Conservation (phyloP, 2,888 invertebrate genomes). For the Limnephilus marmoratus region DNA sequence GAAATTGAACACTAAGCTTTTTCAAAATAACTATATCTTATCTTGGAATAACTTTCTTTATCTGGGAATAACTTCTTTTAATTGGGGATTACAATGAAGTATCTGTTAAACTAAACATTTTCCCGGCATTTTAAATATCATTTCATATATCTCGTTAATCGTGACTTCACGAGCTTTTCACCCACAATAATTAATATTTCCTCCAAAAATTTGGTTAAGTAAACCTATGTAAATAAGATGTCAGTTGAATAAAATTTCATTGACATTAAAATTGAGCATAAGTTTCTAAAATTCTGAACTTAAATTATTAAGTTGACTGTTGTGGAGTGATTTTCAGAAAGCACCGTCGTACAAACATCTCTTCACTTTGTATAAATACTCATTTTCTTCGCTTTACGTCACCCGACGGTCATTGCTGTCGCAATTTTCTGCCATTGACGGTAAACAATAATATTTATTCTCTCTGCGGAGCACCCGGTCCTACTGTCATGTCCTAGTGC, state of each 20-base stretch:
- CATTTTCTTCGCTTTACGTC: not conserved
- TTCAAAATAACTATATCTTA: too few species aligned
- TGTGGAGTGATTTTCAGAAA: not conserved
- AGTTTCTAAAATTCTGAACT: not conserved
- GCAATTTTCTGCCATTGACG: not conserved
- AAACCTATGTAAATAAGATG: not conserved
- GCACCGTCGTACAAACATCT: not conserved
- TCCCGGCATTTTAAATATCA: not conserved
- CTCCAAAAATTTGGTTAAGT: not conserved
- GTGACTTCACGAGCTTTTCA: not conserved
- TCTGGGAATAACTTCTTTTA: too few species aligned
- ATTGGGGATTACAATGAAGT: too few species aligned
- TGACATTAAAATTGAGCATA: not conserved
- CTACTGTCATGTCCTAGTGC: not conserved
- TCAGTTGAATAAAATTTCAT: not conserved
- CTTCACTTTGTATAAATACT: not conserved
- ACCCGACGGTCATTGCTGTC: not conserved
- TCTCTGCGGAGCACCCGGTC: not conserved
- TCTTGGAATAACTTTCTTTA: too few species aligned
- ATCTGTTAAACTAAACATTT: not conserved
- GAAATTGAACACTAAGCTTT: too few species aligned
- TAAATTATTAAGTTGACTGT: not conserved
- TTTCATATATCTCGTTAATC: not conserved
- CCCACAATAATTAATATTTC: not conserved
- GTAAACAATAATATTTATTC: slow-evolving; percentile 23